Conservation (phyloP, 2,888 invertebrate genomes). For the Uropetala carovei region DNA sequence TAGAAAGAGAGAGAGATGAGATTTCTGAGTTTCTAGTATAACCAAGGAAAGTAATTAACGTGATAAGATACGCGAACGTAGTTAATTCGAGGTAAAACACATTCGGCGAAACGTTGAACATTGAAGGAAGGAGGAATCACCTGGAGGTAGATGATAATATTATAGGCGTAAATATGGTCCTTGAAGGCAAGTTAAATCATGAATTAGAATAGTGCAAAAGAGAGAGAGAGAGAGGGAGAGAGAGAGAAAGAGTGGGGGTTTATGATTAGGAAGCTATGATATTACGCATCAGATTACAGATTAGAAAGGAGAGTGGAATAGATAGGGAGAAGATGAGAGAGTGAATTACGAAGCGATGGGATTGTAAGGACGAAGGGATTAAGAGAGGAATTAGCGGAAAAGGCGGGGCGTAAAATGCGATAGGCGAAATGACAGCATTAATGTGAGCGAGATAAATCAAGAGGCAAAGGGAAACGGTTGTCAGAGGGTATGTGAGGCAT, state of each 20-base stretch:
- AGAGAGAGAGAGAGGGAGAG: not conserved
- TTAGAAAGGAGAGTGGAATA: not conserved
- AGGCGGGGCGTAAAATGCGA: not conserved
- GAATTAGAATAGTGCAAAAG: not conserved
- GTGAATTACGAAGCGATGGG: conserved; percentile 22
- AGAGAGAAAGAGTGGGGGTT: not conserved
- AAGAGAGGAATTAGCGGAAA: conserved; percentile 1
- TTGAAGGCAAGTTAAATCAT: not conserved
- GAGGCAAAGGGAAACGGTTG: not conserved
- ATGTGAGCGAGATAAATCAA: conserved; percentile 5
- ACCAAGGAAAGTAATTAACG: too few relatives aligned
- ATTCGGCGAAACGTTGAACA: not conserved
- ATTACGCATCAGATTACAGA: conserved; percentile 6
- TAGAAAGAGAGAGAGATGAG: not conserved
- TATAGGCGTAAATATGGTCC: too few relatives aligned
- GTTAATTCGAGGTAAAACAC: not conserved
- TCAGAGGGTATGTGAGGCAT: not conserved
- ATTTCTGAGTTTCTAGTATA: too few relatives aligned
- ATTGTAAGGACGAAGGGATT: not conserved
- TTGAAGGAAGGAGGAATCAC: not conserved
- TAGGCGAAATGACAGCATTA: conserved; percentile 23
- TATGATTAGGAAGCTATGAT: not conserved
- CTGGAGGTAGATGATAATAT: not conserved
- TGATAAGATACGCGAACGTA: too few relatives aligned
- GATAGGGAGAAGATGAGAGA: not conserved